Conservation (phyloP, 2,888 invertebrate genomes). For the Cataglyphis albicans region DNA sequence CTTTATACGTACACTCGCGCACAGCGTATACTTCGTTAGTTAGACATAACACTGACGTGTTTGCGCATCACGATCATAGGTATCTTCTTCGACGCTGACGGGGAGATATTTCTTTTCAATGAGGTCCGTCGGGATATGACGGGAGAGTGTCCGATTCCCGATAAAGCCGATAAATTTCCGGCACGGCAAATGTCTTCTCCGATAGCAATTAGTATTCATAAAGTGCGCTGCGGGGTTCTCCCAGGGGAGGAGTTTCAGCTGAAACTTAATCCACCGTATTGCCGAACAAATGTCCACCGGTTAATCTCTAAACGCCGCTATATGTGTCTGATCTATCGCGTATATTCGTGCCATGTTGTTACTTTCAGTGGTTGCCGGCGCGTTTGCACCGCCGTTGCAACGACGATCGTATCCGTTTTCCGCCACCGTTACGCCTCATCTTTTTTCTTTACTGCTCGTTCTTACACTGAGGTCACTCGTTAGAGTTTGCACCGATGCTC, state of each 20-base stretch:
- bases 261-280: conserved; percentile 67
- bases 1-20: conserved; percentile 3
- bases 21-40: conserved; percentile 37
- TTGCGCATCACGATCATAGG: conserved; percentile 55
- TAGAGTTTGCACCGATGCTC: conserved; percentile 65
- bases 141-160: conserved; percentile 57
- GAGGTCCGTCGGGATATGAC: conserved; percentile 61
- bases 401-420: conserved; percentile 65
- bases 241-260: neutral
- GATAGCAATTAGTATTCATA: conserved; percentile 76
- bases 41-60: conserved; percentile 52
- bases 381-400: conserved; percentile 17
- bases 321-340: neutral
- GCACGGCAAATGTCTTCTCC: conserved; percentile 64
- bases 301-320: conserved; percentile 38
- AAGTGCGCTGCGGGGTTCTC: conserved; percentile 51
- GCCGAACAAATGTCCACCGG: conserved; percentile 50
- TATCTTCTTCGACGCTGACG: conserved; percentile 7
- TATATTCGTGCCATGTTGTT: conserved; percentile 30
- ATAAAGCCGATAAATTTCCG: conserved; percentile 73
- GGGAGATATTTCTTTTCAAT: conserved; percentile 71
- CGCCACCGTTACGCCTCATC: conserved; percentile 58
- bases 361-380: conserved; percentile 13
- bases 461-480: conserved; percentile 63
- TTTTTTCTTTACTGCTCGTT: conserved; percentile 59